phyloP scores from a whole-genome alignment of 1,140 invertebrate genomes.

The Cheumatopsyche charites region DNA sequence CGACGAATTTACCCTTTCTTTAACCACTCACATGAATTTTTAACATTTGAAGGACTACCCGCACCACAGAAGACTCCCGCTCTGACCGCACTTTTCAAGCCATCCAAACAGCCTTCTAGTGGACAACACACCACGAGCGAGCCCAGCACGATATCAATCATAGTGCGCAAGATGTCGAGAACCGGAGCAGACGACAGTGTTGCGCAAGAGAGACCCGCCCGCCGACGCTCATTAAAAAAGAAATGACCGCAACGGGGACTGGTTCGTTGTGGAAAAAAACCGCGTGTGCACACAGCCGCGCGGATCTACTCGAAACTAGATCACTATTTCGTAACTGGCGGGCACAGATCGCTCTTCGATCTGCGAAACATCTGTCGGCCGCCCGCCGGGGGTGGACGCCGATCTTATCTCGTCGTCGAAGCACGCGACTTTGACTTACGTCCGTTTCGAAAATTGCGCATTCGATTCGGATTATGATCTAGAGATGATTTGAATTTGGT shows the following conservation, averaged over 20 bases:
- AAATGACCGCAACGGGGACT: constrained; percentile 45
- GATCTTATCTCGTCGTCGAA: constrained; percentile 11
- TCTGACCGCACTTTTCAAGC: too few relatives aligned
- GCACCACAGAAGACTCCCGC: too few relatives aligned
- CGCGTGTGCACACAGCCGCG: not conserved
- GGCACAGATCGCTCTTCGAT: constrained; percentile 26
- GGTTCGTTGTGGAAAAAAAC: constrained; percentile 27
- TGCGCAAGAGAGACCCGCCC: constrained; percentile 35
- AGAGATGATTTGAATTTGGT: too few relatives aligned
- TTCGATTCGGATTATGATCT: too few relatives aligned
- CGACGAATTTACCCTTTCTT: too few relatives aligned
- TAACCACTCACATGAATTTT: too few relatives aligned
- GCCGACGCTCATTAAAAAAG: constrained; percentile 46
- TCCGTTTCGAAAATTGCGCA: too few relatives aligned
- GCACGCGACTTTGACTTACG: constrained; percentile 5
- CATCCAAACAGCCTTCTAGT: too few relatives aligned
- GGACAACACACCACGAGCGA: not conserved
- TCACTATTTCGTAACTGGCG: constrained; percentile 44
- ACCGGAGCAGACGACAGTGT: constrained; percentile 44
- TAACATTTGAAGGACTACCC: too few relatives aligned
- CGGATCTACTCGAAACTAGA: constrained; percentile 41
- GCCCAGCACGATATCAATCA: constrained; percentile 42
- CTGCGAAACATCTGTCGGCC: constrained; percentile 26
- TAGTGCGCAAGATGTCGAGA: constrained; percentile 35
- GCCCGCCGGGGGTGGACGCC: constrained; percentile 17